A percentile compares a stretch with the other conserved stretches of the same genome.
phyloP scores from a whole-genome alignment of 2,797 vertebrate genomes.

The Rallus crepitans region DNA sequence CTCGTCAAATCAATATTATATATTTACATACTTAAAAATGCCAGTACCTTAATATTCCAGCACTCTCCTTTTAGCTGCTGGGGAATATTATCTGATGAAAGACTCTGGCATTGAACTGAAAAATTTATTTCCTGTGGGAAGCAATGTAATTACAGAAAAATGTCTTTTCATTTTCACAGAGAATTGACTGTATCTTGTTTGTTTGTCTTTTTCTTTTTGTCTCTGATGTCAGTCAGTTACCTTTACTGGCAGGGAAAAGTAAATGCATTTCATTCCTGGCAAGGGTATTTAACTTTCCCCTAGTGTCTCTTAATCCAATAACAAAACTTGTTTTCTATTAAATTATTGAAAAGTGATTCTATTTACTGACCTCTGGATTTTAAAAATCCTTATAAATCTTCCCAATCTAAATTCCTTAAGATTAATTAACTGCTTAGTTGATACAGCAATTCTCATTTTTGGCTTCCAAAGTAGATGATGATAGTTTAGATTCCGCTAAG shows the following conservation, averaged over 20 bases:
- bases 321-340: background rate
- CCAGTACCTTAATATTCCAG: background rate
- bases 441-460: background rate
- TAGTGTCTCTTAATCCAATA: background rate
- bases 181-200: constrained; percentile 23
- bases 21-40: background rate
- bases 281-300: background rate
- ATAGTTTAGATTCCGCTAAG: constrained; percentile 24
- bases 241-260: constrained; percentile 31
- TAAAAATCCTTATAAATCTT: background rate
- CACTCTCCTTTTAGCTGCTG: background rate
- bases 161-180: constrained; percentile 16
- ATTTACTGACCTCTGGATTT: constrained; percentile 22
- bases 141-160: constrained; percentile 44
- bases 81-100: background rate
- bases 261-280: constrained; percentile 31
- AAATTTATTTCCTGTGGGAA: constrained; percentile 46
- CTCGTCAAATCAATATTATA: background rate
- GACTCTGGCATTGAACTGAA: background rate
- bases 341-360: constrained; percentile 28
- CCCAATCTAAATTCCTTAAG: background rate
- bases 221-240: background rate
- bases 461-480: background rate
- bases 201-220: constrained; percentile 16
- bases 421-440: background rate